A percentile compares a stretch with the other conserved stretches of the same genome.
Conservation (phyloP, 2,113 vertebrate genomes). For the Bucco capensis region DNA sequence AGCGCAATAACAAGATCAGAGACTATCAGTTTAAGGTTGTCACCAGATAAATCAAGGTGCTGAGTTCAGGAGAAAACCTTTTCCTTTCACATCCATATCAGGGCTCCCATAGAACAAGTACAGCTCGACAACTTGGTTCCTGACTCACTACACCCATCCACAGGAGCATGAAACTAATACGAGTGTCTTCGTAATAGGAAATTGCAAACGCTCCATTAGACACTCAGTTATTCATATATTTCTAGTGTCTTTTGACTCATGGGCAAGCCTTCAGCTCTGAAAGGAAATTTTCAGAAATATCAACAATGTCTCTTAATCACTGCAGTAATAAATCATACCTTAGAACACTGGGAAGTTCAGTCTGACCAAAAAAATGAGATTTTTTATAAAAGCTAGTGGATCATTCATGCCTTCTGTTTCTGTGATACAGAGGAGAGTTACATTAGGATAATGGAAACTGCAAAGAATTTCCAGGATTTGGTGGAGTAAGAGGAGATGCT, state of each 20-base stretch:
- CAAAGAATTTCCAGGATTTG: not conserved
- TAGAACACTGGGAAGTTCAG: not conserved
- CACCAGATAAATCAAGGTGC: not conserved
- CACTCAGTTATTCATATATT: not conserved
- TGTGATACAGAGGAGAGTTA: not conserved
- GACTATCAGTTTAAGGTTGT: not conserved
- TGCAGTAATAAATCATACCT: constrained; percentile 1
- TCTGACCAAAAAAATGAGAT: not conserved
- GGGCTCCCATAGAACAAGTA: not conserved
- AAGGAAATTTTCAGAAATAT: constrained; percentile 12
- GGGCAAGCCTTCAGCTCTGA: not conserved
- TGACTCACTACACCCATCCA: not conserved
- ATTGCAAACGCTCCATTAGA: constrained; percentile 31
- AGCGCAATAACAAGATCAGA: not conserved
- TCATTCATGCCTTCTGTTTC: not conserved
- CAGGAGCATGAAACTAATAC: not conserved
- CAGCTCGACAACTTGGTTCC: not conserved
- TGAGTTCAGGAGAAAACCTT: not conserved
- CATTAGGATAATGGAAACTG: not conserved
- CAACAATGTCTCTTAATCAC: constrained; percentile 8
- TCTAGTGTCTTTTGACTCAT: not conserved
- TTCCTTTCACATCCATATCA: not conserved
- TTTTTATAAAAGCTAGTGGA: not conserved
- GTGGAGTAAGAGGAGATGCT: not conserved
- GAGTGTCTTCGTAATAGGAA: not conserved